Conservation (phyloP, 2,888 invertebrate genomes). For the Lobophora halterata region DNA sequence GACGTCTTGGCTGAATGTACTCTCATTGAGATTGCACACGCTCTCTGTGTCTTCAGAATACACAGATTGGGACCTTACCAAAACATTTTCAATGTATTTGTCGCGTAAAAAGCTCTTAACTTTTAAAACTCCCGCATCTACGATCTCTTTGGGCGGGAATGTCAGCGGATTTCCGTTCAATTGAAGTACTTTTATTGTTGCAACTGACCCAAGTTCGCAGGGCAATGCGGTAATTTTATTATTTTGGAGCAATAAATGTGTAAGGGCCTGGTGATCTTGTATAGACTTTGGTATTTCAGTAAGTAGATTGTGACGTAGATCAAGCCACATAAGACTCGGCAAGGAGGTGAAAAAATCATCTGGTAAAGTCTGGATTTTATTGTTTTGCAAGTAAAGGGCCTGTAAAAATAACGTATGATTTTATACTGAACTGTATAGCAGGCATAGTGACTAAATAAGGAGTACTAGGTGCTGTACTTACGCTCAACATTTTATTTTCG, state of each 20-base stretch:
- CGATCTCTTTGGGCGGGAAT: conserved; percentile 78
- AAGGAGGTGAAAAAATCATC: conserved; percentile 80
- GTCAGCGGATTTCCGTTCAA: conserved; percentile 81
- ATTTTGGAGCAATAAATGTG: conserved; percentile 83
- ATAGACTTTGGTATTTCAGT: conserved; percentile 78
- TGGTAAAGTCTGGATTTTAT: conserved; percentile 75
- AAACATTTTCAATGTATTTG: conserved; percentile 50
- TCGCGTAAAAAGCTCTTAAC: conserved; percentile 58
- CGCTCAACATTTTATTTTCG: conserved; percentile 46
- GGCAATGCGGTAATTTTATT: conserved; percentile 82
- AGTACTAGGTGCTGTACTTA: too few relatives aligned
- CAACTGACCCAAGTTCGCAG: conserved; percentile 82
- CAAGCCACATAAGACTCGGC: conserved; percentile 82
- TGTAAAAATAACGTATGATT: conserved; percentile 41
- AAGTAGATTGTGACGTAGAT: conserved; percentile 82
- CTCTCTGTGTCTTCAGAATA: conserved; percentile 46
- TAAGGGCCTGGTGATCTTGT: conserved; percentile 78
- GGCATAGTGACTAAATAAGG: too few relatives aligned
- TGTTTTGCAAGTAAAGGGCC: conserved; percentile 75
- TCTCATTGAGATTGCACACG: conserved; percentile 34
- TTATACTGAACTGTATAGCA: background rate
- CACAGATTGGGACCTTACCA: conserved; percentile 56
- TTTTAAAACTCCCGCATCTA: conserved; percentile 71
- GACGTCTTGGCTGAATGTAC: conserved; percentile 39
- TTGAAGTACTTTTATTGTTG: conserved; percentile 82